Evolutionary conservation across 2,797 vertebrate species (phyloP).

Genomic region (Manis crassicaudata): DNA sequence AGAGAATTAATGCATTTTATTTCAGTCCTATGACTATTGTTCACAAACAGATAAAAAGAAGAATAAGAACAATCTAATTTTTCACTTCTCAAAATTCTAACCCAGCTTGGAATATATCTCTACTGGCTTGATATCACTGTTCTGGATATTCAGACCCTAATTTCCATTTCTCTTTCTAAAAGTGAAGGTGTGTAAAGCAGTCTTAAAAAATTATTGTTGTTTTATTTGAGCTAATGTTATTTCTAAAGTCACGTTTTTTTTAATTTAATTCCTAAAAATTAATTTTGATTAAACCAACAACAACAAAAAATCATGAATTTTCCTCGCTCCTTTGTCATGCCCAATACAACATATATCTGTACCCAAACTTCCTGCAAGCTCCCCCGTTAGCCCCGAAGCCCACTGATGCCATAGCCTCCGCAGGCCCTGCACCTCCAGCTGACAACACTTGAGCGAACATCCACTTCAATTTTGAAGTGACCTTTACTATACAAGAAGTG

Average conservation of each 20-base stretch:
- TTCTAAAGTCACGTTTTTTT: neutral
- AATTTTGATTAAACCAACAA: neutral
- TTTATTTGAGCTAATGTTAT: neutral
- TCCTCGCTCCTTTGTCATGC: neutral
- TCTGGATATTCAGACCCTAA: neutral
- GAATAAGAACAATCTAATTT: neutral
- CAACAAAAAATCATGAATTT: neutral
- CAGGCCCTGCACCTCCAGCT: too few species aligned
- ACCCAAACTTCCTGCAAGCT: neutral
- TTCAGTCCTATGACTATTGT: neutral
- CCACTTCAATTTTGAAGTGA: neutral
- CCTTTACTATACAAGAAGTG: slow-evolving; percentile 55
- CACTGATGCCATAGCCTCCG: too few species aligned
- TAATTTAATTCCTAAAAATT: neutral
- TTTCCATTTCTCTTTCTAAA: neutral
- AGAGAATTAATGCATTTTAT: neutral
- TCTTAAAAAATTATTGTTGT: neutral
- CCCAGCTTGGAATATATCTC: neutral
- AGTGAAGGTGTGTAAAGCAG: neutral
- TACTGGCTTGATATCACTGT: neutral
- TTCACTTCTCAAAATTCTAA: neutral
- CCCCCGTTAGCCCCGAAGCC: neutral
- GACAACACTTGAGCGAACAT: neutral
- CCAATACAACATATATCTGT: accelerated
- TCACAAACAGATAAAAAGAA: neutral